These are phyloP conservation scores for Cheilosia vulpina DNA, from an alignment of 2,888 invertebrate species.

Conservation along the genomic window DNA sequence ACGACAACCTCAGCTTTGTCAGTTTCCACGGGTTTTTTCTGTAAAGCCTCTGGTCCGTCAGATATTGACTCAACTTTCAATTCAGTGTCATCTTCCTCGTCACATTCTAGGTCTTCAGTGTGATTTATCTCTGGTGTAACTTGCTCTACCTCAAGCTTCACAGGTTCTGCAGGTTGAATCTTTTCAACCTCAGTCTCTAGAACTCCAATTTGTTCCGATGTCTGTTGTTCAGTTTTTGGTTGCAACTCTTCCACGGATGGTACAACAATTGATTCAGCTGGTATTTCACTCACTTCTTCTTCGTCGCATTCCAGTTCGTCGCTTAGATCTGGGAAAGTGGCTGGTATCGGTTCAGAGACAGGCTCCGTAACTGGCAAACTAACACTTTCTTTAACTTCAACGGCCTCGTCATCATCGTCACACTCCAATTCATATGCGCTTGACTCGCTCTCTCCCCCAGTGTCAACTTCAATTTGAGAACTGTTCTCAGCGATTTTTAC, in stretches of 20 bases:
- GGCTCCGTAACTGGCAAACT: neutral
- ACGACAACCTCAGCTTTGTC: neutral
- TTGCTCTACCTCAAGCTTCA: neutral
- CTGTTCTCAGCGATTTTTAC: neutral
- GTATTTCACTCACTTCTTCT: neutral
- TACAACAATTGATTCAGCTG: neutral
- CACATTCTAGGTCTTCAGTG: no score
- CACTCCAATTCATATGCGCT: slow-evolving; percentile 11
- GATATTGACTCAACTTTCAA: no score
- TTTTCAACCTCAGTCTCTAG: no score
- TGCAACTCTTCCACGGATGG: neutral
- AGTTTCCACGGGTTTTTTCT: neutral
- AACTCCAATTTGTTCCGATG: neutral
- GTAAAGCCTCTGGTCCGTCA: no score
- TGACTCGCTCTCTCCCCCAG: neutral
- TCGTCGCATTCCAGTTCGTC: slow-evolving; percentile 28
- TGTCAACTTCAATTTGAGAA: neutral
- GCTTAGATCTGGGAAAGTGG: neutral
- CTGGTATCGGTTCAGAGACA: neutral
- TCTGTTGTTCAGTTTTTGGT: neutral
- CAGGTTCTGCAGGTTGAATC: neutral
- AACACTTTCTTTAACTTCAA: neutral
- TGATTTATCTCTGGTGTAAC: no score
- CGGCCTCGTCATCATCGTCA: slow-evolving; percentile 10
- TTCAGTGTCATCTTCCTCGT: no score